Evolutionary conservation across 2,113 vertebrate species (phyloP), one percentile per base, ranked within the genome.

Genomic region (Callorhinus ursinus): DNA sequence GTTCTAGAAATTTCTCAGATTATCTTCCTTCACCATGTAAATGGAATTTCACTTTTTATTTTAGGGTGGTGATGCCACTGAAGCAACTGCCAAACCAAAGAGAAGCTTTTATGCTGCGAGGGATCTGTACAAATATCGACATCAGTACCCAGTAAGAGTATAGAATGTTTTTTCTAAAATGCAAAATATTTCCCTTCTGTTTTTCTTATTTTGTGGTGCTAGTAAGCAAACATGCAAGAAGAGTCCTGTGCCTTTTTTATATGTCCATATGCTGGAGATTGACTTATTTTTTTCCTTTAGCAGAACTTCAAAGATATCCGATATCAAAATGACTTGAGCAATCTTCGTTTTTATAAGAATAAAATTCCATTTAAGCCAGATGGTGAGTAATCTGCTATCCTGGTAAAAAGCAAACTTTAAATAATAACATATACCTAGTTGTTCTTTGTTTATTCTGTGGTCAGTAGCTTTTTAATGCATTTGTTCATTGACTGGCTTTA

Each of bases 81-180:
- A 99, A 96, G 98, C 98, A 92, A 97, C 98, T 96, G 98, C 99
- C 71, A 99, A 99, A 98, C 99, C 99, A 98, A 99, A 99, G 99
- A 99, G 99, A 99, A 99, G 99, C 98, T 99, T 99, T 98, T 99
- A 99, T 0, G 99, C 99, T 92, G 99, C 99, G 31, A 99, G 99
- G 98, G 99, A 99, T 98, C 98, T 99, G 91, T 99, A 99, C 99
- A 99, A 99, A 98, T 99, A 99, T 98, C 99, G 99, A 63, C 99
- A 99, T 88, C 99, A 99, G 98, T 99, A 99, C 97, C 99, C 99
- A 98, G 99, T 99, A 99, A 99, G 99, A 97, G 57, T 87, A 88
- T 80, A 93, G 94, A 51, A 26, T 76, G 18, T 24, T 93, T 97
- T 74, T 87, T 59, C 59, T 51, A 61, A 84, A 91, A 65, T 92